Evolutionary conservation across 2,797 vertebrate genomes (phyloP), one percentile per base, ranked within the genome.

Genomic region (Pogonophryne albipinna): DNA sequence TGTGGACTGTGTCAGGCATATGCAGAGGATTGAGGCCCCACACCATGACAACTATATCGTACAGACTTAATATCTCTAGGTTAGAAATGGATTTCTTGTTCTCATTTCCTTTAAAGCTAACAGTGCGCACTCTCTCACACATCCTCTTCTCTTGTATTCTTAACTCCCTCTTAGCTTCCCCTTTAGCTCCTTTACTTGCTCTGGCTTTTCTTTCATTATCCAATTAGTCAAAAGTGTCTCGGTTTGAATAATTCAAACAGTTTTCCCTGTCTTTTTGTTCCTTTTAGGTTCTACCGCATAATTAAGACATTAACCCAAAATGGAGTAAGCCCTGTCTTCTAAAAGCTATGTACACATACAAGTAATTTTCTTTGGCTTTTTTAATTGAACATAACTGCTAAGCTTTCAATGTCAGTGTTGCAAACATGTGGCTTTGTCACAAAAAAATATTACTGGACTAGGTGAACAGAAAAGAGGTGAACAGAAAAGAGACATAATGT

Each of bases 1-100:
- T 78, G 84, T 85, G 64, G 79, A 74, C 74, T 58, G 41, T 51
- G 57, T 65, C 64, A 71, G 81, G 57, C 69, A 71, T 68, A 85
- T 83, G 80, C 71, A 69, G 77, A 59, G 50, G 9, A 68, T 59
- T 73, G 60, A 80, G 56, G 58, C 71, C 80, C 17, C 72, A 78
- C 78, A 70, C 71, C 62, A 71, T 31, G 53, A 42, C 41, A 31
- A 80, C 23, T 42, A 59, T 27, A 44, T 52, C 57, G 66, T 49
- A 47, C 52, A 57, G 17, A 63, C 56, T 60, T 17, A 78, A 83
- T 71, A 80, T 53, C 38, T 45, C 52, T 79, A 56, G 20, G 49
- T 64, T 50, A 57, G 46, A 68, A 76, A 79, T 69, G 1, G 23
- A 80, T 71, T 71, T 60, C 61, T 49, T 65, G 15, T 72, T 74